phyloP scores from a whole-genome alignment of 1,140 invertebrate genomes.

The Bombus fervidus region DNA sequence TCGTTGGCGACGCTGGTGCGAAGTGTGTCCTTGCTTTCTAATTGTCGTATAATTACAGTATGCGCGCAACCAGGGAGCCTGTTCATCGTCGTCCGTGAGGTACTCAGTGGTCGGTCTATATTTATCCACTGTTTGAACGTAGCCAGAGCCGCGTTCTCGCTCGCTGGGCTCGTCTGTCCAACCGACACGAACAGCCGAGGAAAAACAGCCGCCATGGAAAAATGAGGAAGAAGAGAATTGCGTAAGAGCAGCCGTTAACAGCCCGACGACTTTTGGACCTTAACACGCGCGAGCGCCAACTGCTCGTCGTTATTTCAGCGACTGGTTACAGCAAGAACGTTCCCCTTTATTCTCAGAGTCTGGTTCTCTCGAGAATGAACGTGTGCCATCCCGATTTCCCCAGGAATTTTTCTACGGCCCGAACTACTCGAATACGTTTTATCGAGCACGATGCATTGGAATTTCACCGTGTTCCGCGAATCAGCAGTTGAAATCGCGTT shows the following conservation, averaged over 20 bases:
- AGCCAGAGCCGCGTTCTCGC: conserved; percentile 9
- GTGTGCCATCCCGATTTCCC: neutral
- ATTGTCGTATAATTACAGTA: conserved; percentile 67
- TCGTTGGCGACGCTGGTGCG: neutral
- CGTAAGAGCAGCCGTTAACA: conserved; percentile 5
- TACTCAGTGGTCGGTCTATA: conserved; percentile 55
- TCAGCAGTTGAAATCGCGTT: neutral
- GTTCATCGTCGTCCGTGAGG: conserved; percentile 41
- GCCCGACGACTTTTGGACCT: neutral
- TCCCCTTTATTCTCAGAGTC: neutral
- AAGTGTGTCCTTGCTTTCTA: conserved; percentile 70
- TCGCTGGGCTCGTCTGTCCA: neutral
- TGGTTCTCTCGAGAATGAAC: neutral
- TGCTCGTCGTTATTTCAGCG: neutral
- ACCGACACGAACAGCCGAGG: neutral
- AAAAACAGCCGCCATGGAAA: conserved; percentile 14
- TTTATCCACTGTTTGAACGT: conserved; percentile 59
- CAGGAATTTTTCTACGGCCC: neutral
- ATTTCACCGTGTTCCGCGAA: neutral
- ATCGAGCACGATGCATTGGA: neutral
- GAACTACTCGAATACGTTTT: neutral
- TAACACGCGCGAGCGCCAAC: neutral
- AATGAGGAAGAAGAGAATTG: conserved; percentile 30
- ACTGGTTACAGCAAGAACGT: neutral
- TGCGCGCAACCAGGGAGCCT: conserved; percentile 32